Evolutionary conservation across 2,888 invertebrate genomes (phyloP), one percentile per base, ranked within the genome.

Genomic region (Venusia cambrica): DNA sequence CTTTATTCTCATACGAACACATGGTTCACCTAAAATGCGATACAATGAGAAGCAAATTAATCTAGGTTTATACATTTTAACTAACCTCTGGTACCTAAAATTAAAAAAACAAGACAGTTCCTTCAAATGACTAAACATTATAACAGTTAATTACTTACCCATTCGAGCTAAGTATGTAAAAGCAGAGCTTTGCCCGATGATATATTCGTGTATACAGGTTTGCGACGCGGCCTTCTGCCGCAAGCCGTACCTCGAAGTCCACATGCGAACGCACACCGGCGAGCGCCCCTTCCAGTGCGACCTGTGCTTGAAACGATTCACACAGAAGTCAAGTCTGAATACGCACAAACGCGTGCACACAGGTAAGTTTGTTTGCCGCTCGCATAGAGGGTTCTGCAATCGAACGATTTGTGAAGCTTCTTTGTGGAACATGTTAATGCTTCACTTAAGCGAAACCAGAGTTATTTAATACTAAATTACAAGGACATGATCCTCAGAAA

Each of bases 281-380:
- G 93, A 93, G 68, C 80, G 91, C 25, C 93, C 93, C 1, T 93
- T 92, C 72, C 91, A 93, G 70, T 93, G 93, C 71, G 92, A 92
- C 57, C 79, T 92, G 35, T 93, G 93, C 70, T 88, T 92, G 61
- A 94, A 94, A 71, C 89, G 93, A 42, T 94, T 94, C 76, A 93
- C 93, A 26, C 93, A 94, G 77, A 93, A 93, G 72, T 93, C 93
- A 65, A 93, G 93, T 61, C 87, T 94, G 53, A 93, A 93, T 71
- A 93, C 93, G 64, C 94, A 94, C 87, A 93, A 93, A 78, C 89
- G 93, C 49, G 92, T 93, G 24, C 94, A 94, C 72, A 92, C 93
- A 52, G 89, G 89, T 88, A 57, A 83, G 87, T 84, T 34, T 9
- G 10, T 26, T 29, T 43, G 28, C 39, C 24, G 36, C 25, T 38